Percentiles rank a stretch among this genome's conserved stretches.
These are phyloP conservation scores for Liolophura sinensis DNA, from an alignment of 1,140 invertebrate genomes.

Conservation along the genomic window DNA sequence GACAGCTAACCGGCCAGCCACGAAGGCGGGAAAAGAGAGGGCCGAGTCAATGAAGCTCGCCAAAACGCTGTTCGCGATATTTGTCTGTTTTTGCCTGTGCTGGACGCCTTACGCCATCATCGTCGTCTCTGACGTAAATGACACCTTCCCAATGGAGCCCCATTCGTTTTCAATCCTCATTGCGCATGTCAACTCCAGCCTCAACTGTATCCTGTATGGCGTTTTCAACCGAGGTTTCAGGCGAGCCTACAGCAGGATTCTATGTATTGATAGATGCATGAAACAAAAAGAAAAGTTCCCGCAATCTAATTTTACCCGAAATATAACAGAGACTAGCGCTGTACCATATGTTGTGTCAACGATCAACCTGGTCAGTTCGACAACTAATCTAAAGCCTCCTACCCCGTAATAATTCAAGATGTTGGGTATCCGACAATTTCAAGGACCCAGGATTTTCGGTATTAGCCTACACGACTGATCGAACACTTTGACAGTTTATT, in stretches of 20 bases:
- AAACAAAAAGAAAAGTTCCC: no score
- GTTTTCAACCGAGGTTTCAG: constrained; percentile 15
- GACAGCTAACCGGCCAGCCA: not conserved
- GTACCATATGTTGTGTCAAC: no score
- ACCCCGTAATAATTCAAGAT: no score
- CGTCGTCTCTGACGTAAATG: constrained; percentile 16
- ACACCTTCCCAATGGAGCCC: constrained; percentile 8
- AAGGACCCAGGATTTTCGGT: no score
- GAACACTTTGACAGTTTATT: no score
- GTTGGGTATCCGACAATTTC: no score
- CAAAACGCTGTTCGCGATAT: constrained; percentile 22
- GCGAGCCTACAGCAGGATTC: not conserved
- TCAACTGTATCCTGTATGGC: constrained; percentile 27
- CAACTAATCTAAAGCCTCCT: no score
- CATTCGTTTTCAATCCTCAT: constrained; percentile 17
- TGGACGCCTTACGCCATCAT: constrained; percentile 27
- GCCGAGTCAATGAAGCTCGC: constrained; percentile 11
- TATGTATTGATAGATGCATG: no score
- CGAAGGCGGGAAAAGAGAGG: not conserved
- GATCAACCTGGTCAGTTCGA: no score
- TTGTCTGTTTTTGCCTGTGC: constrained; percentile 21
- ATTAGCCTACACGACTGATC: no score
- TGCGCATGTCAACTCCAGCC: constrained; percentile 25
- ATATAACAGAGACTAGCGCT: no score
- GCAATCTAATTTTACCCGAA: no score